Conservation (phyloP, 2,113 vertebrate species). For the Parus major region DNA sequence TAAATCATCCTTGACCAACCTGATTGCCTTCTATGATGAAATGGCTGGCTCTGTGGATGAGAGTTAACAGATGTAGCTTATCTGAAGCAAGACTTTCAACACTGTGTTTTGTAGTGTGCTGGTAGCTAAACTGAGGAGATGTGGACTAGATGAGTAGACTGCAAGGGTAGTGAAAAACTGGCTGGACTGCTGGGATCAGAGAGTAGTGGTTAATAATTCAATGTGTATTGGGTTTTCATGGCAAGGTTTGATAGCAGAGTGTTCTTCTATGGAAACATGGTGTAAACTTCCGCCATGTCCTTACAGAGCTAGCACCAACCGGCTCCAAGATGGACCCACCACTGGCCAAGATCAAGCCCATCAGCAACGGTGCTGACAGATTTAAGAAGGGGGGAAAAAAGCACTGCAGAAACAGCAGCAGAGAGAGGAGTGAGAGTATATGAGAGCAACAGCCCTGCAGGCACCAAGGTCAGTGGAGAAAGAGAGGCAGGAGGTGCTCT, state of each 20-base stretch:
- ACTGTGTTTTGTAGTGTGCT: not conserved
- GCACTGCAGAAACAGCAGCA: not conserved
- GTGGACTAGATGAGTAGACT: not conserved
- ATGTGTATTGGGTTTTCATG: fast-evolving
- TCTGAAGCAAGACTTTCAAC: not conserved
- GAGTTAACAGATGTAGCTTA: not conserved
- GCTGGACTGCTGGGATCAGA: not conserved
- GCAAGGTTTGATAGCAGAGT: not conserved
- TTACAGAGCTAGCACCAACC: not conserved
- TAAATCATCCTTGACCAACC: not conserved
- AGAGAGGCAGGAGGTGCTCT: not conserved
- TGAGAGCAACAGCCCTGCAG: not conserved
- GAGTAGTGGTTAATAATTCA: not conserved
- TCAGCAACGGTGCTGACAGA: not conserved
- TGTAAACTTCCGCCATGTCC: not conserved
- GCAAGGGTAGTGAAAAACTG: not conserved
- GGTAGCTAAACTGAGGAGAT: not conserved
- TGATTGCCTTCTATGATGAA: constrained; percentile 26
- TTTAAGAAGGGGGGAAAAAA: not conserved
- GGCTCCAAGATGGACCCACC: fast-evolving
- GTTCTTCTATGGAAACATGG: not conserved
- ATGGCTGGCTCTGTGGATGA: not conserved
- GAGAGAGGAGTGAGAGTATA: not conserved
- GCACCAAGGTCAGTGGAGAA: not conserved
- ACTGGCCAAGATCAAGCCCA: not conserved